Evolutionary conservation across 1,140 invertebrate genomes (phyloP), one percentile per base, ranked within the genome.

Genomic region (Propsilocerus akamusi): DNA sequence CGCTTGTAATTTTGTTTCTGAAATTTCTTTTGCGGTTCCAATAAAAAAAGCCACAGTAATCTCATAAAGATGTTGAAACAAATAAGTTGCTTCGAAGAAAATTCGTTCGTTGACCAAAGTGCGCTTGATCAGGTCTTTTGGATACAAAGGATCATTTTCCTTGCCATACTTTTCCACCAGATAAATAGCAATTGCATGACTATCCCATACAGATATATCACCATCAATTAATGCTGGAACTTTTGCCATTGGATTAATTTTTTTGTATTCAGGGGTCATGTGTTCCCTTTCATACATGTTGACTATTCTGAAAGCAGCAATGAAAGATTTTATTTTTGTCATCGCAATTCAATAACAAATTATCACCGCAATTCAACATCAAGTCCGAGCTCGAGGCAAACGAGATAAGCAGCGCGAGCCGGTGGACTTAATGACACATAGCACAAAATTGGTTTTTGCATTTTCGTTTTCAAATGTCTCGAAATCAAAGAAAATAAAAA

Each of bases 341-440:
- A 4, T n/a, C 32, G 4, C 11, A 34, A 34, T 6, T 7, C 12
- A 4, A 34, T n/a, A n/a, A 34, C 11, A 7, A 4, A 4, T n/a
- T 17, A 17, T 37, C 70, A 64, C 63, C 57, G 53, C 48, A 66
- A 52, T 54, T 67, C 64, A 49, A 74, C 54, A 52, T 74, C 63
- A 47, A 76, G 53, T n/a, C 68, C 72, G 22, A 76, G 56, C n/a
- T 60, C 62, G 52, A 69, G 69, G 24, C 68, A 69, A 26, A 65
- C 61, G 14, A 75, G 55, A 53, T 71, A 49, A 26, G 71, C 66
- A 11, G 71, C 63, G 11, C 73, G 59, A 20, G 68, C 68, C 24
- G 73, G 72, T n/a, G 72, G 67, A 52, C 72, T 73, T 12, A 65
- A 37, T 3, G 65, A 60, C 48, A 67, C 59, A 56, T 69, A 71